Percentiles rank a stretch among this genome's conserved stretches.
Conservation (phyloP, 2,797 vertebrate genomes). For the Scolopax bukidnonensis region DNA sequence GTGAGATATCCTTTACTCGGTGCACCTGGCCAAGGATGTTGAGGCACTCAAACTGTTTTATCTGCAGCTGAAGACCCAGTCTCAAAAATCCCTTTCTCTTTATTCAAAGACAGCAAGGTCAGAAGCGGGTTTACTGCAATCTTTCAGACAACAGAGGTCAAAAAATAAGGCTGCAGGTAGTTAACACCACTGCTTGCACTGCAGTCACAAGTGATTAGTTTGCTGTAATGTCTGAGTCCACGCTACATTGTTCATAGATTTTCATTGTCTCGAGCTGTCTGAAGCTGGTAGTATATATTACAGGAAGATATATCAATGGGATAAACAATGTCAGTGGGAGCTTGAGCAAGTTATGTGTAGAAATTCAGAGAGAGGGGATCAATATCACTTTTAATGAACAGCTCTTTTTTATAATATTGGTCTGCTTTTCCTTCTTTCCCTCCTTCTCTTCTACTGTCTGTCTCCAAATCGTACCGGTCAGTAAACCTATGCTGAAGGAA, state of each 20-base stretch:
- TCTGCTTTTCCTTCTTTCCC: neutral
- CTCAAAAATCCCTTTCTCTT: neutral
- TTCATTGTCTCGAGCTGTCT: neutral
- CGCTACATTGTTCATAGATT: neutral
- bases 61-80: neutral
- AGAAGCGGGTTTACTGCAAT: neutral
- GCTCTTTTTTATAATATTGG: neutral
- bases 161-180: neutral
- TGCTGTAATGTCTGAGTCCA: neutral
- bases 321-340: neutral
- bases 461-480: neutral
- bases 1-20: neutral
- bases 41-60: neutral
- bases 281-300: neutral
- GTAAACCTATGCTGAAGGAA: neutral
- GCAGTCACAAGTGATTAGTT: neutral
- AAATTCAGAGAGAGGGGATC: neutral
- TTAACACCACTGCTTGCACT: neutral
- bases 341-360: neutral
- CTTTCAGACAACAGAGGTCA: neutral
- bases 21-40: neutral
- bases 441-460: neutral
- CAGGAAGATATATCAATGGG: neutral
- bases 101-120: neutral
- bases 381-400: neutral